phyloP scores from a whole-genome alignment of 2,888 invertebrate genomes.

The Altica lythri region DNA sequence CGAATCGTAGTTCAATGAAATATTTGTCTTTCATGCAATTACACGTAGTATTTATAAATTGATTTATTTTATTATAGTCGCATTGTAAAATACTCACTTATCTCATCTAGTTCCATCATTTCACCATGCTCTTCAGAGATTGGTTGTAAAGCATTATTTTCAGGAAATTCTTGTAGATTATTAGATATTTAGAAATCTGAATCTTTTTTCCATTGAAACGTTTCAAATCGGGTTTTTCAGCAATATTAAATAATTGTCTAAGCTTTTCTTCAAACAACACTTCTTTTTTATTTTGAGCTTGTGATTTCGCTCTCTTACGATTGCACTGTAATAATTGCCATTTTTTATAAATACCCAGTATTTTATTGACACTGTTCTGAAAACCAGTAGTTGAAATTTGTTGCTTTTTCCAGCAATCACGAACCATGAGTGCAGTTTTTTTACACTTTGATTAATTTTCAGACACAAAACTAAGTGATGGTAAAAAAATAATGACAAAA shows the following conservation, averaged over 20 bases:
- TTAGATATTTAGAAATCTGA: background rate
- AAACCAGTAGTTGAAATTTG: conserved; percentile 3
- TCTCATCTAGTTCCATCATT: conserved; percentile 7
- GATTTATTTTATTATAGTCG: conserved; percentile 1
- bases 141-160: background rate
- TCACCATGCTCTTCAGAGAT: conserved; percentile 1
- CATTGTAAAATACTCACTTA: conserved; percentile 4
- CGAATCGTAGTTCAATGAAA: background rate
- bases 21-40: background rate
- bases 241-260: conserved; percentile 3
- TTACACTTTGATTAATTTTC: conserved; percentile 2
- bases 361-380: conserved; percentile 3
- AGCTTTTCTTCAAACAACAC: conserved; percentile 4
- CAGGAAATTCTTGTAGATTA: conserved; percentile 2
- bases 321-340: conserved; percentile 7
- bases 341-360: conserved; percentile 1
- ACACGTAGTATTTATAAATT: background rate
- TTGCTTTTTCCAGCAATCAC: conserved; percentile 3
- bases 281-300: conserved; percentile 5
- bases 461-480: background rate
- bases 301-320: conserved; percentile 3
- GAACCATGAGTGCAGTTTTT: conserved; percentile 3
- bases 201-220: conserved; percentile 3
- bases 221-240: conserved; percentile 3
- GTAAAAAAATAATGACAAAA: conserved; percentile 4